phyloP scores from a whole-genome alignment of 2,797 vertebrate species.

The Tragopan temminckii region DNA sequence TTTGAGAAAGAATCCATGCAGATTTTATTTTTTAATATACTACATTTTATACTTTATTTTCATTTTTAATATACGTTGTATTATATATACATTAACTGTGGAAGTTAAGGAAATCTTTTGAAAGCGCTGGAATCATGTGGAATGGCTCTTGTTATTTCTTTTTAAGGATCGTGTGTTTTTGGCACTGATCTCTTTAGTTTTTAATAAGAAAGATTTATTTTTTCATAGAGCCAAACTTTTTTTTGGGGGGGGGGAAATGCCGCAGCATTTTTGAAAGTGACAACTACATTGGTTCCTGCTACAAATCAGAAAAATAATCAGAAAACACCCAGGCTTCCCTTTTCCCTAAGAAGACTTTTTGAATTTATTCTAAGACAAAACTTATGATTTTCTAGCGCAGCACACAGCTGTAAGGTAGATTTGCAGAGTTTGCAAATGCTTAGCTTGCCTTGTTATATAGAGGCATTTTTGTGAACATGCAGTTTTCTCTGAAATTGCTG shows the following conservation, averaged over 20 bases:
- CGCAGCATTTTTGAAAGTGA: neutral
- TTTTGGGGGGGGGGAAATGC: neutral
- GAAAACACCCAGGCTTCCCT: neutral
- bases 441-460: neutral
- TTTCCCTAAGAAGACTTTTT: neutral
- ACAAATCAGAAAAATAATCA: neutral
- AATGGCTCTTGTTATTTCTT: neutral
- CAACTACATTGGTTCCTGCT: neutral
- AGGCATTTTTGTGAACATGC: conserved; percentile 50
- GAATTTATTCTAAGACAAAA: neutral
- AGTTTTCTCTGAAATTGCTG: conserved; percentile 62
- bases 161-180: neutral
- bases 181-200: neutral
- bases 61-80: no score
- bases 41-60: neutral
- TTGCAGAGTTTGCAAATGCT: conserved; percentile 12
- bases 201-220: neutral
- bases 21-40: neutral
- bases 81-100: no score
- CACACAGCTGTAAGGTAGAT: neutral
- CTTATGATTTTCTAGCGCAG: neutral
- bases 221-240: neutral
- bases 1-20: neutral
- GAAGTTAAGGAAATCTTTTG: neutral
- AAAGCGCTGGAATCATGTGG: neutral